Base-by-base conservation (phyloP, 2,888 invertebrate genomes). In the Sarcophaga subvicina region DNA sequence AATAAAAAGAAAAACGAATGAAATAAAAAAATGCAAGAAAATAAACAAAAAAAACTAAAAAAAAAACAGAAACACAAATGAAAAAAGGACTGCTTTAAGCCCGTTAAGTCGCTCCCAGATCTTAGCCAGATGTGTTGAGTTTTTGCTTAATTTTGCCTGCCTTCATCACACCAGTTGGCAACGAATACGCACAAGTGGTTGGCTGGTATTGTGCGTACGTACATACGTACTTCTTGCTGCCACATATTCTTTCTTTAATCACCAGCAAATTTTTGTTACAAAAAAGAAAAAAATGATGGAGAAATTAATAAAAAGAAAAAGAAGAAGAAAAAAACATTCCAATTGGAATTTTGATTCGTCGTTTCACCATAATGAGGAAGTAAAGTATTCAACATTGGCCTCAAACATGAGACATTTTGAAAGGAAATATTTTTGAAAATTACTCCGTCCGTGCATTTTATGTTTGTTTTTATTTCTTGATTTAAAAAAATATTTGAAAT, bases 341-440 rank as follows among this genome's bases (percentile, higher is more conserved):
- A 76, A 60, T 11, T 81, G 81, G 83, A 82, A 89, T 89, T 86
- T 88, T 85, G 88, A 88, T 87, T 86, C 87, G 87, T 79, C 85
- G 87, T 84, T 87, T 81, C 83, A 78, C 67, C 78, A 73, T 87
- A 86, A 86, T 87, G 82, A 87, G 84, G 85, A 81, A 88, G 80
- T 80, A 75, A 83, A 85, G 80, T 17, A 54, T 54, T 17, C 14
- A 14, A 17, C 12, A 17, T 54, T 12, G 17, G 54, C 3, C 14
- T 54, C 17, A 14, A 14, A 14, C 54, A 14, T 54, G 54, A 54
- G 14, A 12, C 54, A 14, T 54, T 54, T 54, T 54, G 12, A 14
- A 54, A 14, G 12, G 12, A 14, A 17, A 14, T 54, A 17, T 17
- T 54, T 54, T 54, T 54, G 10, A 49, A 77, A 82, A 82, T 73